These are phyloP conservation scores for Eunapius fragilis DNA, from an alignment of 37 sponge, comb jelly and placozoan genomes.

Conservation along the genomic window DNA sequence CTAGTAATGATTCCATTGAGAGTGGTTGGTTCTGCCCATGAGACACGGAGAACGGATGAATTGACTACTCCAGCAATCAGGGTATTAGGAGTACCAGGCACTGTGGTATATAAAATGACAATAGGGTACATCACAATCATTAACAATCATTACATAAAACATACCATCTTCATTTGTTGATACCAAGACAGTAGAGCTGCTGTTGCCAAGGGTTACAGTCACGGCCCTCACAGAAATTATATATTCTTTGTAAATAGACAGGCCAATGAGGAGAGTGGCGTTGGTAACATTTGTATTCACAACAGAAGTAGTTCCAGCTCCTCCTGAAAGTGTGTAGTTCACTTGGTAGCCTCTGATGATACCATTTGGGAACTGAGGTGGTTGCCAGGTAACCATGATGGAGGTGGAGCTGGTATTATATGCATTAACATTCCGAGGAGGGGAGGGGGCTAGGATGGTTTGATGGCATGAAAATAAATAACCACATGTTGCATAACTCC, in stretches of 20 bases:
- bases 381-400: constrained; percentile 29
- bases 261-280: not conserved
- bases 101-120: not conserved
- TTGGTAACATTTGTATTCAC: not conserved
- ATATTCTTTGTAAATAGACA: constrained; percentile 12
- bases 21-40: constrained; percentile 22
- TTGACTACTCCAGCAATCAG: not conserved
- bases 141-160: not conserved
- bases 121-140: no score
- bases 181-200: constrained; percentile 10
- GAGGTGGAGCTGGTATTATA: constrained; percentile 8
- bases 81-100: constrained; percentile 3
- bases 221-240: constrained; percentile 1
- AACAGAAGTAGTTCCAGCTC: not conserved
- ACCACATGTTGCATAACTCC: not conserved
- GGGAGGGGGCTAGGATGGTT: constrained; percentile 41
- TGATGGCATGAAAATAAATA: no score
- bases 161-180: constrained; percentile 43
- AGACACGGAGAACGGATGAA: not conserved
- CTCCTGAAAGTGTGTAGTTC: not conserved
- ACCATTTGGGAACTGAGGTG: constrained; percentile 49
- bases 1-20: constrained; percentile 41
- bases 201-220: constrained; percentile 16
- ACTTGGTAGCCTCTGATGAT: constrained; percentile 28
- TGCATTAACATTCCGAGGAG: constrained; percentile 23